These are phyloP conservation scores for Hydrochoerus hydrochaeris DNA, from an alignment of 2,113 vertebrate species.

Conservation along the genomic window DNA sequence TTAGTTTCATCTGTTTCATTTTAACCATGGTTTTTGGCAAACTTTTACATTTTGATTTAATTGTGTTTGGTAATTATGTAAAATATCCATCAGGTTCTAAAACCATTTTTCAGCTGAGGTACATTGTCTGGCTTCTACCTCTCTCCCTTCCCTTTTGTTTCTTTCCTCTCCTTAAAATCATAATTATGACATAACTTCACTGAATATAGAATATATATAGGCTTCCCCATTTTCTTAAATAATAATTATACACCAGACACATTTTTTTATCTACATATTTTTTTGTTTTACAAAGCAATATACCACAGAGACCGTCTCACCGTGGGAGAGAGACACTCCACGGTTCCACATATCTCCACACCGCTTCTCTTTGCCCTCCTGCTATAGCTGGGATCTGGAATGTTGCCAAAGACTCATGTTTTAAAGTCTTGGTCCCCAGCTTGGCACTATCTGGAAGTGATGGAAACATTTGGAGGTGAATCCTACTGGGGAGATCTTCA, in stretches of 20 bases:
- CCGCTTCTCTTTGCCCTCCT: too few relatives aligned
- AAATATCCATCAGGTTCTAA: slow-evolving; percentile 29
- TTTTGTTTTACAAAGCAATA: neutral
- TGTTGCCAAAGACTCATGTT: neutral
- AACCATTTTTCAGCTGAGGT: neutral
- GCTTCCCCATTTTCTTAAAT: neutral
- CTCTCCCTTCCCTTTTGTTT: neutral
- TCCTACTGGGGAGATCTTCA: neutral
- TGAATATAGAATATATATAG: neutral
- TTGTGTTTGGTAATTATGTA: neutral
- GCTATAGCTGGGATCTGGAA: neutral
- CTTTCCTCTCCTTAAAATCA: neutral
- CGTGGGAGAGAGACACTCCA: neutral
- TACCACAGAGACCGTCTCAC: too few relatives aligned
- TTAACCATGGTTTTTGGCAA: neutral
- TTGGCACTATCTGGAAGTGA: too few relatives aligned
- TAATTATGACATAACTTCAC: neutral
- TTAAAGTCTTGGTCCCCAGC: neutral
- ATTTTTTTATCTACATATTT: neutral
- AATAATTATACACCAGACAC: neutral
- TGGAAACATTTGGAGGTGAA: neutral
- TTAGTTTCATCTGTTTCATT: neutral
- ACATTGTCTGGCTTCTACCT: neutral
- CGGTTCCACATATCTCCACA: neutral
- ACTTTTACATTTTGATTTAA: neutral